These are phyloP conservation scores for Calliscelio sp. DNA, from an alignment of 2,888 invertebrate genomes.

Conservation along the genomic window DNA sequence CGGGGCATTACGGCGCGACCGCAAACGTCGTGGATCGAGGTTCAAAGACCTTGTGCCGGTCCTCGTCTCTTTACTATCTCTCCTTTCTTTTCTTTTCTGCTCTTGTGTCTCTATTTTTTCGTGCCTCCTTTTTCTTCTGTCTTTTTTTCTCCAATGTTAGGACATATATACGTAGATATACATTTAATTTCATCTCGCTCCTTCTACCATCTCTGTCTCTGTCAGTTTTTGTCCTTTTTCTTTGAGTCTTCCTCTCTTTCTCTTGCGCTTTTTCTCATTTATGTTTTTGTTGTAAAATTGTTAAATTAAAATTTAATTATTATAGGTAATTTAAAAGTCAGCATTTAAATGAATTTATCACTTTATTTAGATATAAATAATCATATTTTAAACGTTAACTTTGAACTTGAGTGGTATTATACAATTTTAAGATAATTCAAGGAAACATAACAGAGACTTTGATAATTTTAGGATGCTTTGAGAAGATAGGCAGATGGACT, in stretches of 20 bases:
- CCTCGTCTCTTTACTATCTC: conserved; percentile 54
- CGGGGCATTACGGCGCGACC: conserved; percentile 83
- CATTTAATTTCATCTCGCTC: too few relatives aligned
- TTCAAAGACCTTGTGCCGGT: conserved; percentile 81
- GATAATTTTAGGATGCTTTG: conserved; percentile 30
- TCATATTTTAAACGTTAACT: too few relatives aligned
- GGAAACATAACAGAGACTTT: background rate
- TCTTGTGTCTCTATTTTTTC: background rate
- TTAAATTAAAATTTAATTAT: too few relatives aligned
- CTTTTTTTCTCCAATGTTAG: conserved; percentile 38
- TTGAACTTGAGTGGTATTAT: too few relatives aligned
- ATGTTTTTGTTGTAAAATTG: conserved; percentile 82
- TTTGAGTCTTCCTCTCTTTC: too few relatives aligned
- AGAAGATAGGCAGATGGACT: conserved; percentile 32
- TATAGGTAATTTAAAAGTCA: too few relatives aligned
- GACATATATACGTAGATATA: conserved; percentile 58
- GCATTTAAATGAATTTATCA: too few relatives aligned
- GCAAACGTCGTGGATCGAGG: conserved; percentile 74
- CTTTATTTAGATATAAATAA: too few relatives aligned
- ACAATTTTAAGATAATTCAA: too few relatives aligned
- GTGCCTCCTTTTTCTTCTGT: background rate
- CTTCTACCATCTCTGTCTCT: conserved; percentile 10
- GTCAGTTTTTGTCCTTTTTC: conserved; percentile 14
- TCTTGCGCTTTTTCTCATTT: conserved; percentile 74
- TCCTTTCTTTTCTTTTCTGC: conserved; percentile 34